A percentile compares a stretch with the other conserved stretches of the same genome.
Evolutionary conservation across 2,797 vertebrate species (phyloP).

Genomic region (Manis javanica): DNA sequence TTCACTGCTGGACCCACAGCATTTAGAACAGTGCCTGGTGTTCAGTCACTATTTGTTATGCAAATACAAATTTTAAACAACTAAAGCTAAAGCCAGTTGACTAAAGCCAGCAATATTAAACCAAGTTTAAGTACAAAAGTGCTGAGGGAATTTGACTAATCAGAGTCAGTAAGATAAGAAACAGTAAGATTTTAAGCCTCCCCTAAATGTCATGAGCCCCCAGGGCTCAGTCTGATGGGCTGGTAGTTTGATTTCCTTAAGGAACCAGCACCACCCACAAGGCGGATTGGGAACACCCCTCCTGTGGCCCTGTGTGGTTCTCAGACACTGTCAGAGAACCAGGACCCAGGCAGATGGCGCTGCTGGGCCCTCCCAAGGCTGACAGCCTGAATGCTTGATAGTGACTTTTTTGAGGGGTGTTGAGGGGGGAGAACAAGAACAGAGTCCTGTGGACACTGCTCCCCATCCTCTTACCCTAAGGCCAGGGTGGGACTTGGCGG

Average conservation of each 20-base stretch:
- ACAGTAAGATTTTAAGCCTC: neutral
- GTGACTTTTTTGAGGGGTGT: neutral
- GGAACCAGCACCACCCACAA: neutral
- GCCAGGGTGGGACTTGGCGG: neutral
- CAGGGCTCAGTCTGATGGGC: neutral
- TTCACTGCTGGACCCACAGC: neutral
- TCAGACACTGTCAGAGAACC: neutral
- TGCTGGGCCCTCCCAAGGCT: neutral
- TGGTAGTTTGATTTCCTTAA: neutral
- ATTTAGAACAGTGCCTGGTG: neutral
- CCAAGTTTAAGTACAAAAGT: neutral
- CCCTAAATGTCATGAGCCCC: neutral
- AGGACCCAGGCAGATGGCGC: neutral
- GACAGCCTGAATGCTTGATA: neutral
- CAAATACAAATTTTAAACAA: neutral
- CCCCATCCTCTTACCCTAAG: neutral
- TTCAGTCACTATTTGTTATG: neutral
- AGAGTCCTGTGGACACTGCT: neutral
- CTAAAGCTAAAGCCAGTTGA: constrained; percentile 2
- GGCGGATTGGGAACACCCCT: neutral
- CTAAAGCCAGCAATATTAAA: neutral
- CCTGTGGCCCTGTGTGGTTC: neutral
- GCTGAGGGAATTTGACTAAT: neutral
- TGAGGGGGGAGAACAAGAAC: neutral
- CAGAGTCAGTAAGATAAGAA: neutral